Percentiles rank a stretch among this genome's conserved stretches.
These are phyloP conservation scores for Cydia strobilella DNA, from an alignment of 1,140 invertebrate species.

Conservation along the genomic window DNA sequence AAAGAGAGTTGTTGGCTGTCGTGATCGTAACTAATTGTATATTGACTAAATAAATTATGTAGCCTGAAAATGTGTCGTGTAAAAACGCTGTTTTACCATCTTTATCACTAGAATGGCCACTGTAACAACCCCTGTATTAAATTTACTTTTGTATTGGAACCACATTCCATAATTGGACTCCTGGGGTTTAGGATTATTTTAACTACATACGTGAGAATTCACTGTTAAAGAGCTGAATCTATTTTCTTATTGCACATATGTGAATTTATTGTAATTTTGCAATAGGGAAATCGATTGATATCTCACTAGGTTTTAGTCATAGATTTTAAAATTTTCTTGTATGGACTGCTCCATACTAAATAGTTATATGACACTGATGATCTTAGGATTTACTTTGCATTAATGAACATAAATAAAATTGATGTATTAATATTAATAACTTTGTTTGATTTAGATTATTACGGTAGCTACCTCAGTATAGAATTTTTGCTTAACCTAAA, in stretches of 20 bases:
- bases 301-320: slow-evolving; percentile 35
- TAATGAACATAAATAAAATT: slow-evolving; percentile 52
- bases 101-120: neutral
- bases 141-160: slow-evolving; percentile 16
- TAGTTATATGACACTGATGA: slow-evolving; percentile 48
- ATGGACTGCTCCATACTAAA: slow-evolving; percentile 56
- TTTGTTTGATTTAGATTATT: neutral
- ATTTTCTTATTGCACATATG: slow-evolving; percentile 32
- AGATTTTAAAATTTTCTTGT: slow-evolving; percentile 48
- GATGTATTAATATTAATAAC: slow-evolving; percentile 42
- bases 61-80: neutral
- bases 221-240: slow-evolving; percentile 22
- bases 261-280: slow-evolving; percentile 31
- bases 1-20: neutral
- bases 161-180: slow-evolving; percentile 18
- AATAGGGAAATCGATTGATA: slow-evolving; percentile 32
- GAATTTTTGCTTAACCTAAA: no score
- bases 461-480: neutral
- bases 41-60: neutral
- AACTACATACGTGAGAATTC: slow-evolving; percentile 15
- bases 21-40: neutral
- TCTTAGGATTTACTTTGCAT: slow-evolving; percentile 49
- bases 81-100: slow-evolving; percentile 8
- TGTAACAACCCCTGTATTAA: slow-evolving; percentile 4
- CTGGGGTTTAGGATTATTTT: neutral